Percentiles rank a stretch among this genome's conserved stretches.
Conservation (phyloP, 2,797 vertebrate species). For the Echiichthys vipera region DNA sequence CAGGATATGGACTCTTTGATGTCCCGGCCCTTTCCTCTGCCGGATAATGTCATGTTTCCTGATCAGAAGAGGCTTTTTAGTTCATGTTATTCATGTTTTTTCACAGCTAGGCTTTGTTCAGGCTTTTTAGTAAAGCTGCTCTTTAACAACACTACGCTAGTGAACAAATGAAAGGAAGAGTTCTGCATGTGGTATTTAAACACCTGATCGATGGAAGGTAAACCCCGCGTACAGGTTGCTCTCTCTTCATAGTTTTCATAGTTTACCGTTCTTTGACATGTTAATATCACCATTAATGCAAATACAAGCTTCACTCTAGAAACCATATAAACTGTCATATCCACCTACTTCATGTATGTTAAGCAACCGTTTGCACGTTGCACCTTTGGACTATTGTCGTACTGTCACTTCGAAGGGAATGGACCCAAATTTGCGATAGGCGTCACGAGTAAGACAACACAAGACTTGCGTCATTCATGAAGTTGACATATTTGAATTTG, state of each 20-base stretch:
- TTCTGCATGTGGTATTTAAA: slow-evolving; percentile 15
- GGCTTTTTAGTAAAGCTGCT: slow-evolving; percentile 55
- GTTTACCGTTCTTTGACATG: too few relatives aligned
- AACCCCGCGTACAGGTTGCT: background rate
- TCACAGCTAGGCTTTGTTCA: slow-evolving; percentile 40
- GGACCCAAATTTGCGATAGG: too few relatives aligned
- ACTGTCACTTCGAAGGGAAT: too few relatives aligned
- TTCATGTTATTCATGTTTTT: slow-evolving; percentile 21
- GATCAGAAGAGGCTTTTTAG: slow-evolving; percentile 11
- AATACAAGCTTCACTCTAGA: too few relatives aligned
- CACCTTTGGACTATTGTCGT: too few relatives aligned
- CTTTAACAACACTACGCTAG: slow-evolving; percentile 1
- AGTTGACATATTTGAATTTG: too few relatives aligned
- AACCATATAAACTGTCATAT: too few relatives aligned
- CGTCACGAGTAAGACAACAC: too few relatives aligned
- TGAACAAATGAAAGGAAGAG: slow-evolving; percentile 17
- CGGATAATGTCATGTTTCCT: slow-evolving; percentile 4
- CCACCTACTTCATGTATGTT: too few relatives aligned
- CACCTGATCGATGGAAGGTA: slow-evolving; percentile 1
- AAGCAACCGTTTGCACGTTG: too few relatives aligned
- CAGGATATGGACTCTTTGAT: slow-evolving; percentile 2
- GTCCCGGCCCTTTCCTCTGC: background rate
- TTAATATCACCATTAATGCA: too few relatives aligned
- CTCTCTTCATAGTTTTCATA: background rate
- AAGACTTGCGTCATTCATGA: too few relatives aligned